phyloP scores from a whole-genome alignment of 1,140 invertebrate genomes.

The Bombus consobrinus region DNA sequence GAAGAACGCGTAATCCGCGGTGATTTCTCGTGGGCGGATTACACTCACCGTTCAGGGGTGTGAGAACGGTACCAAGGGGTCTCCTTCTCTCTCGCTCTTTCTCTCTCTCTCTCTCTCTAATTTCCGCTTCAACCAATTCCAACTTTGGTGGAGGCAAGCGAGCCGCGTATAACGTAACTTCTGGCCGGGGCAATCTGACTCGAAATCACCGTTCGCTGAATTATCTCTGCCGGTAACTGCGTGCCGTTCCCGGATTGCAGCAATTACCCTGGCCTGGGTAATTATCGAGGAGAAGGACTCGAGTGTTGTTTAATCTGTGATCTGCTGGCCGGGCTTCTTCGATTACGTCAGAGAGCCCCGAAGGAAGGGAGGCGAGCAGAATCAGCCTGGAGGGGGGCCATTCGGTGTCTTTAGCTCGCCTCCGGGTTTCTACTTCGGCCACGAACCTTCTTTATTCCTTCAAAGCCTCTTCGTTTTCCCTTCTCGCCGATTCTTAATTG shows the following conservation, averaged over 20 bases:
- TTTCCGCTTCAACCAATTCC: conserved; percentile 80
- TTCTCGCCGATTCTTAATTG: background rate
- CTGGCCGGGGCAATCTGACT: conserved; percentile 79
- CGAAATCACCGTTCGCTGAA: conserved; percentile 81
- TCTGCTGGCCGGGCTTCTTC: conserved; percentile 76
- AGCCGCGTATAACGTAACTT: conserved; percentile 76
- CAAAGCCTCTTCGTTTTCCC: background rate
- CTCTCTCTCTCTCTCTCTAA: conserved; percentile 48
- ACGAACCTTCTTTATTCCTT: background rate
- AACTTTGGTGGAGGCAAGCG: conserved; percentile 72
- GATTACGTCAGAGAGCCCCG: conserved; percentile 75
- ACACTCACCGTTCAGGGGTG: conserved; percentile 37
- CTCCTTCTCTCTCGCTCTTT: background rate
- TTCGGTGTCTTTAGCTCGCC: conserved; percentile 25
- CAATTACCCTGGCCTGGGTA: conserved; percentile 80
- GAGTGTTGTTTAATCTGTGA: conserved; percentile 82
- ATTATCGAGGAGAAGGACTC: conserved; percentile 81
- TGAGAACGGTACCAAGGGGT: conserved; percentile 55
- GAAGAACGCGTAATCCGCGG: conserved; percentile 67
- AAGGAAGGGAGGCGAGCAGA: conserved; percentile 40
- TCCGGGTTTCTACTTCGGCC: background rate
- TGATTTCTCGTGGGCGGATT: conserved; percentile 57
- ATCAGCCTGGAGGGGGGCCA: background rate
- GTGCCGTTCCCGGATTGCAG: conserved; percentile 80
- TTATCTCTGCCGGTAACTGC: conserved; percentile 80